phyloP scores from a whole-genome alignment of 1,140 invertebrate genomes.

The Orius insidiosus region DNA sequence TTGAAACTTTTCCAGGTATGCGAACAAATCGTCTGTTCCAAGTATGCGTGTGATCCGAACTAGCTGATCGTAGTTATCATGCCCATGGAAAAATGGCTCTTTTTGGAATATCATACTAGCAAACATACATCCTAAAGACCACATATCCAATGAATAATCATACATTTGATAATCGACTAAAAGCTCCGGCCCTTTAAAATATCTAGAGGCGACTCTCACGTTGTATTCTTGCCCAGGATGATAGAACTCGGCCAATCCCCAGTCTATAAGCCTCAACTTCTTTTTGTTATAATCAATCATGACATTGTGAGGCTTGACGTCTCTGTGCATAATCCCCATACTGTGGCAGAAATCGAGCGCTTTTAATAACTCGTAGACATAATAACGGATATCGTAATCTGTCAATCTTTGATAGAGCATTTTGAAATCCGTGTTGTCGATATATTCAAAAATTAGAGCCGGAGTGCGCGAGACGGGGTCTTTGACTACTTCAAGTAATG shows the following conservation, averaged over 20 bases:
- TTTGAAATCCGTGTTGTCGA: conserved; percentile 99
- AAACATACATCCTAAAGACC: conserved; percentile 98
- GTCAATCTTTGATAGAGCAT: conserved; percentile 98
- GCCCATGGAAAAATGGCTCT: conserved; percentile 99
- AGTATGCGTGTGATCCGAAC: conserved; percentile 98
- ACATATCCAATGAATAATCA: conserved; percentile 98
- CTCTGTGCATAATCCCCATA: conserved; percentile 99
- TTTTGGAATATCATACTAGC: conserved; percentile 99
- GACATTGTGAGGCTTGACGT: conserved; percentile 98
- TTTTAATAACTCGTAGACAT: conserved; percentile 81
- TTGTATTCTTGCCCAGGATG: conserved; percentile 99
- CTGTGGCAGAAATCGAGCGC: conserved; percentile 99
- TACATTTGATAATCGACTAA: conserved; percentile 98
- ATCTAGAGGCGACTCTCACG: conserved; percentile 93
- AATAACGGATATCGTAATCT: conserved; percentile 98
- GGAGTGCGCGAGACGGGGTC: conserved; percentile 97
- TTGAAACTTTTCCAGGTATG: conserved; percentile 99
- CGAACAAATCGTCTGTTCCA: conserved; percentile 96
- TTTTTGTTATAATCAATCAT: conserved; percentile 99
- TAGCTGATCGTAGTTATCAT: conserved; percentile 99
- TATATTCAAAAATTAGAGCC: conserved; percentile 98
- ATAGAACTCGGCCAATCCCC: conserved; percentile 99
- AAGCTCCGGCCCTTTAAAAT: conserved; percentile 95
- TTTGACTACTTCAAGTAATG: conserved; percentile 95
- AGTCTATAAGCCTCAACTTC: conserved; percentile 95